Percentiles rank a stretch among this genome's conserved stretches.
phyloP scores from a whole-genome alignment of 2,113 vertebrate genomes.

The Eupsittula cactorum region DNA sequence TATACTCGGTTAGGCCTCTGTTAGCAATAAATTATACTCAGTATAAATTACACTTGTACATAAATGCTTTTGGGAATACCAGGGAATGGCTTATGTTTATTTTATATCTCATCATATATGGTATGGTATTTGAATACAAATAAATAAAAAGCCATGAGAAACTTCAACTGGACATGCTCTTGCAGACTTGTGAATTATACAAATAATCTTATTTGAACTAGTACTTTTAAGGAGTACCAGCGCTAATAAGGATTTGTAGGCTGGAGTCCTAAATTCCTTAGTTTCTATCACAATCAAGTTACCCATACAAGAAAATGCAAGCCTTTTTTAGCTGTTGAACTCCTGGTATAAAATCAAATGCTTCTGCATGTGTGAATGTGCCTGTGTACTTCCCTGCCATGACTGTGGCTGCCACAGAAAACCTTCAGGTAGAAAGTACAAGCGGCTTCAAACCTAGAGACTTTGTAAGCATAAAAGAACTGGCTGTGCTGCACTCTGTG shows the following conservation, averaged over 20 bases:
- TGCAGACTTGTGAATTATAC: not conserved
- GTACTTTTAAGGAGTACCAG: not conserved
- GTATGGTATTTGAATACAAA: not conserved
- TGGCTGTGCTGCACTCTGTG: rapidly evolving
- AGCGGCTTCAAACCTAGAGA: not conserved
- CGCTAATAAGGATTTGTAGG: not conserved
- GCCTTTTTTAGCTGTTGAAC: not conserved
- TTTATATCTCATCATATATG: not conserved
- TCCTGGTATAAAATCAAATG: not conserved
- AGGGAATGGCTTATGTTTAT: not conserved
- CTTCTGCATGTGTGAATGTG: not conserved
- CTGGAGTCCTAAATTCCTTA: not conserved
- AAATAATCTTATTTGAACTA: not conserved
- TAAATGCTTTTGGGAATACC: not conserved
- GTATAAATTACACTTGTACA: not conserved
- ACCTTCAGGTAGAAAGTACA: not conserved
- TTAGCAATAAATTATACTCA: not conserved
- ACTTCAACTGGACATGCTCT: not conserved
- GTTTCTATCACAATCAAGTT: not conserved
- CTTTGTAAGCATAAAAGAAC: not conserved
- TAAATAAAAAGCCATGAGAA: not conserved
- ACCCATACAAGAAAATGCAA: not conserved
- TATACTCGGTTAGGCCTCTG: not conserved
- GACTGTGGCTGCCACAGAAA: not conserved
- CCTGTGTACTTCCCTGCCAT: not conserved